phyloP scores from a whole-genome alignment of 2,797 vertebrate genomes.

The Pelobates cultripes region DNA sequence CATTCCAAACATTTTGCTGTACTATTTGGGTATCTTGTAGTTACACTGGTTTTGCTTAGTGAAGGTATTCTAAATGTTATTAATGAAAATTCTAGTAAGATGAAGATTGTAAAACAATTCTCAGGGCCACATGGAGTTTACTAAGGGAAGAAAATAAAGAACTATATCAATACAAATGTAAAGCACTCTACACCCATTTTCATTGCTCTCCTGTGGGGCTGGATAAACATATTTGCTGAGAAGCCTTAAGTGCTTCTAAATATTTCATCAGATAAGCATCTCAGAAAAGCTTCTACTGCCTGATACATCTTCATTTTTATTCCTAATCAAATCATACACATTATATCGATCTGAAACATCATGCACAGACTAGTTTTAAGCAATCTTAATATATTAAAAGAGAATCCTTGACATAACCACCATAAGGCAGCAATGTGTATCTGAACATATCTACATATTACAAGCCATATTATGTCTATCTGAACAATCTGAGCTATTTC shows the following conservation, averaged over 20 bases:
- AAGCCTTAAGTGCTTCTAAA: slow-evolving; percentile 55
- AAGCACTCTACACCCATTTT: slow-evolving; percentile 49
- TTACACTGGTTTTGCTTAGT: background rate
- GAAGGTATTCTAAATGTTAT: background rate
- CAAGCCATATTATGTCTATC: background rate
- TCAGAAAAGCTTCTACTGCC: slow-evolving; percentile 56
- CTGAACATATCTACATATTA: slow-evolving; percentile 6
- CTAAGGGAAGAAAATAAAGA: background rate
- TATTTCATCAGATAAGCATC: slow-evolving; percentile 49
- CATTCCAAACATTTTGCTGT: too few relatives aligned
- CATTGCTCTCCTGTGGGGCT: slow-evolving; percentile 46
- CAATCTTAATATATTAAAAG: slow-evolving; percentile 45
- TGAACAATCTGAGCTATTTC: background rate
- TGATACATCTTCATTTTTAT: slow-evolving; percentile 59
- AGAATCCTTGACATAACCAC: slow-evolving; percentile 16
- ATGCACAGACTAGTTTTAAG: slow-evolving; percentile 37
- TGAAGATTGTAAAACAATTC: slow-evolving; percentile 2
- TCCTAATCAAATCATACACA: slow-evolving; percentile 59
- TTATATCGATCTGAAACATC: slow-evolving; percentile 47
- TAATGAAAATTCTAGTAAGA: background rate
- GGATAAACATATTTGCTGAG: slow-evolving; percentile 61
- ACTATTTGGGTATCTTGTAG: background rate
- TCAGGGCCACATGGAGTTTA: slow-evolving; percentile 15
- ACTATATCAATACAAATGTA: slow-evolving; percentile 6
- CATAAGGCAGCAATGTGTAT: background rate